A percentile compares a stretch with the other conserved stretches of the same genome.
These are phyloP conservation scores for Cyanoliseus patagonus DNA, from an alignment of 2,113 vertebrate species.

Conservation along the genomic window DNA sequence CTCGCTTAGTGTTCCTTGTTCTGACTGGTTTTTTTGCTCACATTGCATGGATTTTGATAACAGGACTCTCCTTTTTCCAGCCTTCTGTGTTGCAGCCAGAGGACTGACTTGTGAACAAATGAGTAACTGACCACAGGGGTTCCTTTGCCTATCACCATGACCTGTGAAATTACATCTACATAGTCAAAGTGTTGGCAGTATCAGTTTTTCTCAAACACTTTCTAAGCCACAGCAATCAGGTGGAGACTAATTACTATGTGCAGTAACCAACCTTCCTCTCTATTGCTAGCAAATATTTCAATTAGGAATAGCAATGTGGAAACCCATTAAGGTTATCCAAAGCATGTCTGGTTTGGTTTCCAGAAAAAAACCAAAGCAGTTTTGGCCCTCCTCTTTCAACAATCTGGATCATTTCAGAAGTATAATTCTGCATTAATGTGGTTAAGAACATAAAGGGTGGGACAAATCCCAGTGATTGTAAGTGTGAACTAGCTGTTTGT, in stretches of 20 bases:
- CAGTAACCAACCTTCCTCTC: not conserved
- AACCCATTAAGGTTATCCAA: not conserved
- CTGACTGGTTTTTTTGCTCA: not conserved
- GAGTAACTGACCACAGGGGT: not conserved
- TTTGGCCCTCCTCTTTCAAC: not conserved
- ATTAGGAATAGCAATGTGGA: not conserved
- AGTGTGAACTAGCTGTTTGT: not conserved
- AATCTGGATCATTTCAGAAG: not conserved
- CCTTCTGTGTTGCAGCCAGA: not conserved
- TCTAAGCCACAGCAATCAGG: not conserved
- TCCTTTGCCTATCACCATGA: not conserved
- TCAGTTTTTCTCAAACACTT: not conserved
- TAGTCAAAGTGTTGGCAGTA: too few relatives aligned
- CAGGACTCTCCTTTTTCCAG: not conserved
- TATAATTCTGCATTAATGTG: not conserved
- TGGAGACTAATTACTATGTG: rapidly evolving
- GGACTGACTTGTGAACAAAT: too few relatives aligned
- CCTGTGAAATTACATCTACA: not conserved
- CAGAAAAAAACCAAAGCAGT: not conserved
- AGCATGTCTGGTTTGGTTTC: not conserved
- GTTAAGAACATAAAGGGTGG: not conserved
- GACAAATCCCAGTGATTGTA: not conserved
- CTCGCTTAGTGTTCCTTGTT: not conserved
- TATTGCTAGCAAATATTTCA: too few relatives aligned
- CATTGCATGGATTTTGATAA: not conserved